These are phyloP conservation scores for Drosophila koepferae DNA, from an alignment of 2,888 invertebrate genomes.

Conservation along the genomic window DNA sequence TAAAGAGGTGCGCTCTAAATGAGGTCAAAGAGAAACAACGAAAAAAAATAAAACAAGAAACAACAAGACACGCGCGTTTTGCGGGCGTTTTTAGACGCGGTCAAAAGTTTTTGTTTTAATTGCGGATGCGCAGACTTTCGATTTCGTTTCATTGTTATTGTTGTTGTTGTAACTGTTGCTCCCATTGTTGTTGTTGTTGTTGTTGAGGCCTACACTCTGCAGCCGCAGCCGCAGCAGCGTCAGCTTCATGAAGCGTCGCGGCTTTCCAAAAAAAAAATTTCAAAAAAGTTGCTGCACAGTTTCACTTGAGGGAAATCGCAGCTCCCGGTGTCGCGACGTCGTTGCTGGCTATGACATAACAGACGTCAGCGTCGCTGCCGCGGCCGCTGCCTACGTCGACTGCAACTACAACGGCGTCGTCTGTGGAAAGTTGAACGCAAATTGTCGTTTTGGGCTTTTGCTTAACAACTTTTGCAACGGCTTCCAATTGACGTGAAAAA, in stretches of 20 bases:
- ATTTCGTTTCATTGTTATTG: slow-evolving; percentile 61
- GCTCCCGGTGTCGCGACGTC: slow-evolving; percentile 58
- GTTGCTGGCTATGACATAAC: slow-evolving; percentile 72
- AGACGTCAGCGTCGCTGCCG: slow-evolving; percentile 40
- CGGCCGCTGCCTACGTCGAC: slow-evolving; percentile 24
- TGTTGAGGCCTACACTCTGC: slow-evolving; percentile 44
- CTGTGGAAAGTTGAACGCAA: slow-evolving; percentile 77
- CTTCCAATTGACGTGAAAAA: slow-evolving; percentile 61
- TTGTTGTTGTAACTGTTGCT: slow-evolving; percentile 10
- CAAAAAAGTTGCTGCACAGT: slow-evolving; percentile 65
- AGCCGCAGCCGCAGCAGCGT: slow-evolving; percentile 24
- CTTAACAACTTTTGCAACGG: slow-evolving; percentile 69
- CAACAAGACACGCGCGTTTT: slow-evolving; percentile 42
- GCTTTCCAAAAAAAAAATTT: slow-evolving; percentile 63
- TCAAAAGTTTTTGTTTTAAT: slow-evolving; percentile 60
- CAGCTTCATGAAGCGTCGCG: slow-evolving; percentile 50
- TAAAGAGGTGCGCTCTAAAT: slow-evolving; percentile 23
- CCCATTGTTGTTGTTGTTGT: slow-evolving; percentile 12
- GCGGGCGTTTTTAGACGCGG: slow-evolving; percentile 56
- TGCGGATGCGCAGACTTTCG: slow-evolving; percentile 80
- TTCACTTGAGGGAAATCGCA: slow-evolving; percentile 79
- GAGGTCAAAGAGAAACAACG: slow-evolving; percentile 35
- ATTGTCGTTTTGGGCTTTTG: slow-evolving; percentile 55
- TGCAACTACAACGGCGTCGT: slow-evolving; percentile 1
- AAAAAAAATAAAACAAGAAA: background rate